Evolutionary conservation across 2,113 vertebrate species (phyloP).

Genomic region (Ptilonorhynchus violaceus): DNA sequence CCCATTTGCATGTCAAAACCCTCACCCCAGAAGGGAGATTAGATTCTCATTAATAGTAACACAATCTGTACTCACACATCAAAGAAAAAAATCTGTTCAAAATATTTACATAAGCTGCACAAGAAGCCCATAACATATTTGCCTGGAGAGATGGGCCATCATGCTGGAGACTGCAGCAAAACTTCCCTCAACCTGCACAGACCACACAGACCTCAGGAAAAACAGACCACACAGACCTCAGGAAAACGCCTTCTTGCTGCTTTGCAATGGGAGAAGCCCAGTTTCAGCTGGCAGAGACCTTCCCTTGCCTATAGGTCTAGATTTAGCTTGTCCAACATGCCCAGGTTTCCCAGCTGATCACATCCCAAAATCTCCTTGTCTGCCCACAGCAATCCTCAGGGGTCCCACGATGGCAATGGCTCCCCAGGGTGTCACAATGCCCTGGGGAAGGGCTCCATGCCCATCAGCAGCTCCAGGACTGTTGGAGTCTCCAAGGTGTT

Average conservation of each 20-base stretch:
- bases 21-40: background rate
- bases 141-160: background rate
- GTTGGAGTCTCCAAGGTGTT: fast-evolving
- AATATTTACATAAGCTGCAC: background rate
- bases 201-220: background rate
- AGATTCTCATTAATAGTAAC: background rate
- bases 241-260: background rate
- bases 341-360: background rate
- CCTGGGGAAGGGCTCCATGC: background rate
- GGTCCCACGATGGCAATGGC: fast-evolving
- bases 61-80: background rate
- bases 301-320: background rate
- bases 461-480: fast-evolving
- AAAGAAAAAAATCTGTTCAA: background rate
- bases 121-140: background rate
- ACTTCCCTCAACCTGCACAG: background rate
- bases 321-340: fast-evolving
- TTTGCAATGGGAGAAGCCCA: background rate
- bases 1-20: background rate
- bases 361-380: background rate
- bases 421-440: background rate
- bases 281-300: background rate
- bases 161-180: background rate
- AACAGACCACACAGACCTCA: background rate
- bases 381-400: background rate